phyloP scores from a whole-genome alignment of 2,888 invertebrate genomes.

The Trisateles emortualis region DNA sequence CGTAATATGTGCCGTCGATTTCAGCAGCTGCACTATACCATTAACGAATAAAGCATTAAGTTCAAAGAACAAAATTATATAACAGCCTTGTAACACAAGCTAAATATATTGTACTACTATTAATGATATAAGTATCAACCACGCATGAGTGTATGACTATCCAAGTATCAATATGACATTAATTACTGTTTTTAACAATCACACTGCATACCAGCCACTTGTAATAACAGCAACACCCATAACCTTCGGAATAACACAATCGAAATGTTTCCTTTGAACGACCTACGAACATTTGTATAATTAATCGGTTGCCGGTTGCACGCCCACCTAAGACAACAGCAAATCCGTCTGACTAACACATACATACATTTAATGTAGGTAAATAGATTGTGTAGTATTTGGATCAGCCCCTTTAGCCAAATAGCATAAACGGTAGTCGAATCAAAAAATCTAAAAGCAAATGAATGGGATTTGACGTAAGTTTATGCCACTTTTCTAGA shows the following conservation, averaged over 20 bases:
- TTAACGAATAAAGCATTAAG: slow-evolving; percentile 8
- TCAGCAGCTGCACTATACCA: no score
- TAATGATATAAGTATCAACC: slow-evolving; percentile 27
- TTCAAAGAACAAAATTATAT: slow-evolving; percentile 18
- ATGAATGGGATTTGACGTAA: no score
- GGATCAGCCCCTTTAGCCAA: no score
- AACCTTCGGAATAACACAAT: slow-evolving; percentile 59
- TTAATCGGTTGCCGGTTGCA: slow-evolving; percentile 31
- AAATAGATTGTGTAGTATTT: no score
- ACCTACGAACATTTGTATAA: slow-evolving; percentile 49
- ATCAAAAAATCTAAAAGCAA: no score
- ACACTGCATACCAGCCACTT: slow-evolving; percentile 46
- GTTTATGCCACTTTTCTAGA: no score
- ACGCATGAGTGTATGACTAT: slow-evolving; percentile 17
- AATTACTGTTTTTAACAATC: slow-evolving; percentile 56
- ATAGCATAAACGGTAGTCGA: no score
- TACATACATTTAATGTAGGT: neutral
- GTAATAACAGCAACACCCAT: slow-evolving; percentile 34
- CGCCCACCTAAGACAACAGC: slow-evolving; percentile 28
- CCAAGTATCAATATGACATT: slow-evolving; percentile 40
- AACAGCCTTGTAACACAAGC: slow-evolving; percentile 26
- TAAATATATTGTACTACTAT: slow-evolving; percentile 25
- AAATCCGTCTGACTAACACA: slow-evolving; percentile 32
- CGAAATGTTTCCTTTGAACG: slow-evolving; percentile 52
- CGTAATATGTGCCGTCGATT: no score